Base-by-base conservation (phyloP, 2,797 vertebrate species). In the Ispidina picta region DNA sequence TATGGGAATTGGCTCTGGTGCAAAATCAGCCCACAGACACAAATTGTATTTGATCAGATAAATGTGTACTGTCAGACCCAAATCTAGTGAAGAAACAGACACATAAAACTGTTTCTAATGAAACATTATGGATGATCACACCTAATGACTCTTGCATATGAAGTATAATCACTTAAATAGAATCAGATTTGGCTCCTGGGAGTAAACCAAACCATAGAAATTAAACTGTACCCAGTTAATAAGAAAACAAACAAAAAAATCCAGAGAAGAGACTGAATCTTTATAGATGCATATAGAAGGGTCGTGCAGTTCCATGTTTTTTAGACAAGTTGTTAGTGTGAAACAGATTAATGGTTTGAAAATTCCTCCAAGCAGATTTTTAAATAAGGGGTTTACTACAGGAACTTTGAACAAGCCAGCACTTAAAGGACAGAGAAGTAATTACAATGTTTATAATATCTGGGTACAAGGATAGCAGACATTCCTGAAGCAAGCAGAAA, bases 381-480 rank as follows among this genome's bases (percentile, higher is more conserved):
- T 92, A 94, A 93, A 79, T 77, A 83, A 85, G 19, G 31, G n/a
- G 5, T 93, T 96, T 91, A 94, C 77, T 89, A 70, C 39, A 68
- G 58, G 82, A 96, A 89, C 59, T 76, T 94, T 83, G 88, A 94
- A 95, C 79, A 81, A 95, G 77, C 37, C 54, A 64, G 70, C 84
- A 88, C 76, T 96, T 96, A 89, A 75, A 96, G 86, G 85, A 92
- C 59, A 84, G 75, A 94, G 51, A 83, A 92, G 78, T 83, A 95
- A 97, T 96, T 95, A 89, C 55, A 68, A 81, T 74, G 86, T 85
- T 91, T 95, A 48, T 88, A 95, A 92, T 78, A 92, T 54, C 64
- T 80, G 59, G 33, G 49, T 85, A 58, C 26, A 65, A 84, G 55
- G 69, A 75, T 31, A 87, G 56, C 70, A 88, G 85, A 19, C 72